phyloP scores from a whole-genome alignment of 2,113 vertebrate species.

The Hystrix cristata region DNA sequence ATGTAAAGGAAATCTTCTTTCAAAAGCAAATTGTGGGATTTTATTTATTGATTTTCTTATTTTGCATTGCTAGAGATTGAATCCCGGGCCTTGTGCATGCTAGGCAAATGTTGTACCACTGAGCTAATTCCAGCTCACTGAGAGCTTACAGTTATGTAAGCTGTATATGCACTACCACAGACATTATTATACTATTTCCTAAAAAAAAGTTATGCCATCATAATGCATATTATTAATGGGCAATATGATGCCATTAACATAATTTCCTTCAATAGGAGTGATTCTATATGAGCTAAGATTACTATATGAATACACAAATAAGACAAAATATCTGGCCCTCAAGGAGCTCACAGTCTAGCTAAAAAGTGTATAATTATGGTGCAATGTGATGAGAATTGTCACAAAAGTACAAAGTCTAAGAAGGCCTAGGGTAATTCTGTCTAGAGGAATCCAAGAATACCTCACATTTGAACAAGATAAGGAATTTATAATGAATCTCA shows the following conservation, averaged over 20 bases:
- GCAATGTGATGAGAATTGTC: not conserved
- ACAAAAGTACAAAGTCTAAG: not conserved
- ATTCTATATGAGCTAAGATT: not conserved
- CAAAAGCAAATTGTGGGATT: not conserved
- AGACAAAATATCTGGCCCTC: not conserved
- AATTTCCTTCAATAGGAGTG: not conserved
- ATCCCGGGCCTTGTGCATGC: not conserved
- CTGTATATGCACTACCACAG: not conserved
- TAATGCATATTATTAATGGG: not conserved
- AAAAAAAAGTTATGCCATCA: not conserved
- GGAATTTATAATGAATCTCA: not conserved
- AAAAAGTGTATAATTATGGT: not conserved
- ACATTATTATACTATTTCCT: not conserved
- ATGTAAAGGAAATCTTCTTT: not conserved
- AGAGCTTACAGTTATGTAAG: not conserved
- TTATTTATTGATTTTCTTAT: not conserved
- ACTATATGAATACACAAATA: not conserved
- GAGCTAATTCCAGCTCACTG: not conserved
- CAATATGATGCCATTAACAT: not conserved
- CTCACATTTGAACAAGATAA: not conserved
- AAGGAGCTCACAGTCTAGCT: not conserved
- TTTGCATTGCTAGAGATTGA: not conserved
- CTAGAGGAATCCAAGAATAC: not conserved
- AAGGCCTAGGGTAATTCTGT: not conserved
- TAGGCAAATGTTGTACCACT: not conserved